Base-by-base conservation (phyloP, 1,140 invertebrate species). In the Lysiphlebus fabarum region DNA sequence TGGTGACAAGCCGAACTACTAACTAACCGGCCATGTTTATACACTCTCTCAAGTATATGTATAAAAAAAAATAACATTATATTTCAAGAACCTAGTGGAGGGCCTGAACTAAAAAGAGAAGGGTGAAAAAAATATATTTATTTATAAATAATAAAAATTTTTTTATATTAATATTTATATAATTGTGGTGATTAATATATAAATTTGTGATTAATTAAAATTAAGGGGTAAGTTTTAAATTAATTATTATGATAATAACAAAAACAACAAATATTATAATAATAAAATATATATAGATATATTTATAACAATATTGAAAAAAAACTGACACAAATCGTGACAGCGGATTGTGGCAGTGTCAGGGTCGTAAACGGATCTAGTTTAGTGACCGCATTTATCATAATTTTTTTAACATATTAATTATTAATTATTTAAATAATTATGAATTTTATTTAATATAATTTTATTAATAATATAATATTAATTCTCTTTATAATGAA, bases 321-420 rank as follows among this genome's bases (percentile, higher is more conserved):
- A 4, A 56, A 59, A 67, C 57, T 70, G 71, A 75, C 70, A 70
- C 65, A 65, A 71, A 75, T 75, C 68, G 63, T 59, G 64, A 58
- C 72, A 59, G 70, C 67, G 75, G 72, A 70, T 73, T 75, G 75
- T 76, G 74, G 74, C 75, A 77, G 75, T 76, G 75, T 77, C 75
- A 77, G 75, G 75, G 75, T 77, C 74, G 75, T 67, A 26, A 75
- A 74, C 67, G 67, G 67, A 76, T 72, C 70, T 77, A 69, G 75
- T 77, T 78, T 75, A 76, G 63, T 74, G 76, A 76, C 75, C 74
- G 75, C 72, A 68, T 72, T 77, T 59, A 50, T 48, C 58, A 38
- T 45, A 36, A 14, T 61, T 54, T 36, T 43, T 61, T 50, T 48
- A 7, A 41, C 37, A 50, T 6, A 42, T 47, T 26, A n/a, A 6